Base-by-base conservation (phyloP, 1,140 invertebrate genomes). In the Drosophila sechellia region DNA sequence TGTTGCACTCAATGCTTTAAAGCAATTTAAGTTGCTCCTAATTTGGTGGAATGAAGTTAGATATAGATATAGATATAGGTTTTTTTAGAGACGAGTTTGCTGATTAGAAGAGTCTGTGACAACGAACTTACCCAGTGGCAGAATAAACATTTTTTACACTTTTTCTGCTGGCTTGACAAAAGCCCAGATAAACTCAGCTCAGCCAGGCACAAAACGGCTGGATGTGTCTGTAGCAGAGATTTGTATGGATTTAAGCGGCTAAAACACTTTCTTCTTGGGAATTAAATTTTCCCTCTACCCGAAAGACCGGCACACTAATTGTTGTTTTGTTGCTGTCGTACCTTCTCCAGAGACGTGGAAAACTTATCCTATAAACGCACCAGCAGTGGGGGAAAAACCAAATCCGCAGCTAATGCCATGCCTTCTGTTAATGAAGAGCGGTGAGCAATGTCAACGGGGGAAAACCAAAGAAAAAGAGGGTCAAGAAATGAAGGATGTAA, bases 281-380 rank as follows among this genome's bases (percentile, higher is more conserved):
- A 70, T 70, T 49, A 56, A 57, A 70, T 35, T 65, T 64, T 43
- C n/a, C 60, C 25, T 45, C 60, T 40, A 10, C 11, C 17, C 31
- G 15, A 45, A 69, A 61, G 25, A 61, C 25, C 25, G 42, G 49
- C 35, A 25, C 71, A 50, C 50, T 74, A 74, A 74, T 74, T 74
- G 57, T 58, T 73, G 71, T 49, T 60, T 34, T 55, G 50, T 73
- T 74, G 27, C 27, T 49, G 43, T 34, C 42, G 0, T n/a, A 31
- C 37, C 20, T n/a, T 10, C 20, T 8, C 11, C 1, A 45, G 42
- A 22, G 42, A 10, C 8, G 42, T 10, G 53, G 27, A 17, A 71
- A 71, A 74, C 69, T 74, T 74, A 64, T 74, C 46, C 59, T 74
- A 74, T 74, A 74, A 74, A 74, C 58, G 39, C 57, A 25, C 39